These are phyloP conservation scores for Panulirus ornatus DNA, from an alignment of 1,140 invertebrate genomes.

Conservation along the genomic window DNA sequence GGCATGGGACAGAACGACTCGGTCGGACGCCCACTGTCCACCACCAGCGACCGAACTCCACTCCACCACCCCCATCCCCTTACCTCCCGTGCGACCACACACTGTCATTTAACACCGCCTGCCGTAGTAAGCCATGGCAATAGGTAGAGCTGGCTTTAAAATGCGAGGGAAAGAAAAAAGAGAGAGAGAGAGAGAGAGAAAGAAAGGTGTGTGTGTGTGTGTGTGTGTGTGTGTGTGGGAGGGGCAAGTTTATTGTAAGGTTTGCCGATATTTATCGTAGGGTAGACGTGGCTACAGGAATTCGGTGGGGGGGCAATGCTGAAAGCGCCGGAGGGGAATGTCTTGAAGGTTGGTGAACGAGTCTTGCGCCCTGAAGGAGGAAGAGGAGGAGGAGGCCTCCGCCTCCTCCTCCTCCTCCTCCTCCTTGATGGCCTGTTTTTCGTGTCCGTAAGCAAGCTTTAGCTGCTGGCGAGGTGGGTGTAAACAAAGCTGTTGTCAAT, in stretches of 20 bases:
- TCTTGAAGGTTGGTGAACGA: not conserved
- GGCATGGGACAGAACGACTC: not conserved
- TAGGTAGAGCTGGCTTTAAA: not conserved
- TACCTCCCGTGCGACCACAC: too few species aligned
- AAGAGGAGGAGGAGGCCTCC: constrained; percentile 20
- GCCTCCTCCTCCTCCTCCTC: not conserved
- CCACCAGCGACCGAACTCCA: constrained; percentile 14
- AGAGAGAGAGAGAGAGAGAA: not conserved
- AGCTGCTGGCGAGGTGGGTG: too few species aligned
- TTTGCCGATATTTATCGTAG: constrained; percentile 70
- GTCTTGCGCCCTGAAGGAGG: too few species aligned
- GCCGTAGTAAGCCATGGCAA: constrained; percentile 25
- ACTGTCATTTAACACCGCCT: too few species aligned
- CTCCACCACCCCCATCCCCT: constrained; percentile 6
- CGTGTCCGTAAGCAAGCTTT: constrained; percentile 49
- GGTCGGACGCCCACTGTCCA: not conserved
- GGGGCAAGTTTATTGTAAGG: constrained; percentile 66
- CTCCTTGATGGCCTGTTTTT: constrained; percentile 48
- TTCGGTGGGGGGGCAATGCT: constrained; percentile 53
- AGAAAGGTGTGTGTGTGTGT: constrained; percentile 3
- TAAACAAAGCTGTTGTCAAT: constrained; percentile 64
- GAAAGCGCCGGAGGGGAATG: constrained; percentile 34
- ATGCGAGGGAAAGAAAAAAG: not conserved
- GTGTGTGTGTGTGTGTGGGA: constrained; percentile 6
- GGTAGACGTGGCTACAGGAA: constrained; percentile 52